These are phyloP conservation scores for Xestoiulus laeticollis DNA, from an alignment of 2,888 invertebrate genomes.

Conservation along the genomic window DNA sequence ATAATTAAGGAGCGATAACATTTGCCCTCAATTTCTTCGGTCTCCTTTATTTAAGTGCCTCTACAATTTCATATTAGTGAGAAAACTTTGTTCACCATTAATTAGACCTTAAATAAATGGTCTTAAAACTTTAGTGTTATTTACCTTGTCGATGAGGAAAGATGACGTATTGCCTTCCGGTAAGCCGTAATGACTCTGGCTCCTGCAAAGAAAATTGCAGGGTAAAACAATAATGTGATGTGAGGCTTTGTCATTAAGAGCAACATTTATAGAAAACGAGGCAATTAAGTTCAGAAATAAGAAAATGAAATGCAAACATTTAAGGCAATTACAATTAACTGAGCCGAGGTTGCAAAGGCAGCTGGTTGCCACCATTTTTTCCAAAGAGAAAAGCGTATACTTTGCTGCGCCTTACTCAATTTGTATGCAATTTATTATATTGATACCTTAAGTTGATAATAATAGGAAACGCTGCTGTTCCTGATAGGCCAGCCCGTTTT, in stretches of 20 bases:
- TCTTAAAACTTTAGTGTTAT: neutral
- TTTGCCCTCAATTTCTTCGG: neutral
- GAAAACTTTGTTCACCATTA: neutral
- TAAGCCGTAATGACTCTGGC: neutral
- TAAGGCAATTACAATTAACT: conserved; percentile 9
- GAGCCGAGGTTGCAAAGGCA: neutral
- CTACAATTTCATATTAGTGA: neutral
- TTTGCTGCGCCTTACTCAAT: neutral
- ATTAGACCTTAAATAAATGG: neutral
- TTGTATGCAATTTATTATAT: neutral
- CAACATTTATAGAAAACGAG: conserved; percentile 1
- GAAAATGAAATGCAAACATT: conserved; percentile 9
- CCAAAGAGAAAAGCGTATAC: neutral
- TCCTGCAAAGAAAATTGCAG: neutral
- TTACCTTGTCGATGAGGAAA: conserved; percentile 9
- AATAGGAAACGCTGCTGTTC: neutral
- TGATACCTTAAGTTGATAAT: conserved; percentile 9
- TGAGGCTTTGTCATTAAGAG: conserved; percentile 9
- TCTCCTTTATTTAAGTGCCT: neutral
- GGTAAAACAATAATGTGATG: conserved; percentile 9
- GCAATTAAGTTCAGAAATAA: conserved; percentile 9
- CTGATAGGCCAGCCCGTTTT: neutral
- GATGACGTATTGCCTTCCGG: neutral
- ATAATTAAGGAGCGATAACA: neutral
- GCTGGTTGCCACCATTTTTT: neutral